Evolutionary conservation across 2,888 invertebrate species (phyloP), one percentile per base, ranked within the genome.

Genomic region (Luperina testacea): DNA sequence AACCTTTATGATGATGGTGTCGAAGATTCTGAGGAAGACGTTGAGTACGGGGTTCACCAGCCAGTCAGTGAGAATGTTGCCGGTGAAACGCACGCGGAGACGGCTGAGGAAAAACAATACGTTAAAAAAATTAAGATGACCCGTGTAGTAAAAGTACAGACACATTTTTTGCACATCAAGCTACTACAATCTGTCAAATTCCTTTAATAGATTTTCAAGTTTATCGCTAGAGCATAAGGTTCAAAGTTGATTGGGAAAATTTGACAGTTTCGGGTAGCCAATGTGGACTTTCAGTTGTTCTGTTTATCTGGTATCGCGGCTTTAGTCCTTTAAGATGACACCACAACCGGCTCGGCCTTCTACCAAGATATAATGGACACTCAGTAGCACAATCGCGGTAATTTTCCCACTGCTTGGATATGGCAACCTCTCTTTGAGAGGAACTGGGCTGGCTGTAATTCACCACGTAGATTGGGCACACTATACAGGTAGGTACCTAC

Each of bases 21-120:
- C 95, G 89, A 97, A 96, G 81, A 97, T 92, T n/a, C 91, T 90
- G 1, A 95, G 91, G 86, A 97, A 96, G 42, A 95, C 93, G 61
- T 88, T 87, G 77, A 96, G 92, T 38, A 97, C 93, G 0, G 97
- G 94, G 90, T 97, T 97, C 11, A 97, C 79, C 75, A 97, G 90
- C 97, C 97, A 97, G 90, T 97, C 97, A 45, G 87, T 87, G 64
- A 97, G 91, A 77, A 95, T 90, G 91, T 97, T 97, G 71, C 97
- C 97, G 48, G 95, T 95, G 45, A 97, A 91, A 53, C 96, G 94
- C 15, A 97, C 94, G 32, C 94, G 93, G 11, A 97, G 95, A 65
- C 95, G 95, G 11, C 97, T 97, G 93, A 9, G 92, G 94, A 77
- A 78, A 87, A 84, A n/a, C 3, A 59, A 71, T n/a, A 42, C 3